These are phyloP conservation scores for Drosophila birchii DNA, from an alignment of 2,888 invertebrate genomes.

Conservation along the genomic window DNA sequence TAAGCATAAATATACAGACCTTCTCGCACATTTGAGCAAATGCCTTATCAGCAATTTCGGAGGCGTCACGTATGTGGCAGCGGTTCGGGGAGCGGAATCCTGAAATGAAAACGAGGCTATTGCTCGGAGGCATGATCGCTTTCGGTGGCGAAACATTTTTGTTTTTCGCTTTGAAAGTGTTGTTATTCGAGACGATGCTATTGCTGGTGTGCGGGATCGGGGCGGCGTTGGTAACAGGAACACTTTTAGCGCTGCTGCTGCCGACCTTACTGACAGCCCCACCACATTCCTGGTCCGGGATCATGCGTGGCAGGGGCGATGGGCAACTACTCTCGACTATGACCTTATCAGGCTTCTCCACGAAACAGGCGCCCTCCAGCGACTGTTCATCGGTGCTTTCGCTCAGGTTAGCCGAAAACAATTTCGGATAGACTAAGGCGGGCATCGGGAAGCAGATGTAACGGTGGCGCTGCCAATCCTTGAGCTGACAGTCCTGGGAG, in stretches of 20 bases:
- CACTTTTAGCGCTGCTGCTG: background rate
- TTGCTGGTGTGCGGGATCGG: background rate
- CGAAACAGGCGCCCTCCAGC: background rate
- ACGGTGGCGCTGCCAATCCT: constrained; percentile 63
- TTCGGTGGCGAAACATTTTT: background rate
- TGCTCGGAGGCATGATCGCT: constrained; percentile 32
- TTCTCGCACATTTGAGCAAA: constrained; percentile 27
- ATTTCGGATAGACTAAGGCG: constrained; percentile 51
- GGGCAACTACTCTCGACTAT: background rate
- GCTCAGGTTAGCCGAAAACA: constrained; percentile 31
- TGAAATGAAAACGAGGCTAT: constrained; percentile 36
- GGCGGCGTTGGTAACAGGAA: background rate
- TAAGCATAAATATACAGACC: constrained; percentile 41
- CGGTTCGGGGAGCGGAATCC: constrained; percentile 50
- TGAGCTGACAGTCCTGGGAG: constrained; percentile 45
- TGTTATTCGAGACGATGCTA: background rate
- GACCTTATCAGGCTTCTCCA: background rate
- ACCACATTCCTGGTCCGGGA: background rate
- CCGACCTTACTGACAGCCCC: background rate
- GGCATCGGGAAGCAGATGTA: constrained; percentile 65
- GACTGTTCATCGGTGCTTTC: background rate
- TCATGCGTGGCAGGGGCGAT: too few species aligned
- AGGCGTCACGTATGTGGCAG: constrained; percentile 52
- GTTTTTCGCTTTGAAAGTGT: background rate
- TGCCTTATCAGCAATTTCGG: constrained; percentile 38